phyloP scores from a whole-genome alignment of 2,888 invertebrate genomes.

The Heteromurus nitidus region DNA sequence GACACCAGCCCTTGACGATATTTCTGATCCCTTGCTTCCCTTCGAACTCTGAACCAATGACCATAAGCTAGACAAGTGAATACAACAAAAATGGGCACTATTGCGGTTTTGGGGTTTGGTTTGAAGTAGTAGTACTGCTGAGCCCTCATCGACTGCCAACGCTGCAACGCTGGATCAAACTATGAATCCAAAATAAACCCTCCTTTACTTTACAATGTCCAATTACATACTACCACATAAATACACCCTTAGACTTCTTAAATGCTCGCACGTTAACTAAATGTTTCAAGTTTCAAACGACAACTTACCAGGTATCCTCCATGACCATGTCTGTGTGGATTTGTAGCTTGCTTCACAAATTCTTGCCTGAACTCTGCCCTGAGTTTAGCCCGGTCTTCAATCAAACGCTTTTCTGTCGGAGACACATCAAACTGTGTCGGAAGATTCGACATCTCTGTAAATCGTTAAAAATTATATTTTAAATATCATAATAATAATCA shows the following conservation, averaged over 20 bases:
- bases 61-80: slow-evolving; percentile 79
- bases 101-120: slow-evolving; percentile 80
- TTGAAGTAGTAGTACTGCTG: slow-evolving; percentile 82
- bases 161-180: slow-evolving; percentile 88
- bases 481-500: too few relatives aligned
- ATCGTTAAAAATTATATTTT: too few relatives aligned
- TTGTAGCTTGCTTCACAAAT: slow-evolving; percentile 82
- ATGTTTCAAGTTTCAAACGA: too few relatives aligned
- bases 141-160: slow-evolving; percentile 84
- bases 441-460: too few relatives aligned
- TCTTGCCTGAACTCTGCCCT: slow-evolving; percentile 81
- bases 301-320: slow-evolving; percentile 84
- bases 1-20: slow-evolving; percentile 84
- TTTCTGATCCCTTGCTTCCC: slow-evolving; percentile 79
- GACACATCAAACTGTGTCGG: slow-evolving; percentile 66
- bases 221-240: too few relatives aligned
- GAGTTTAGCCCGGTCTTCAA: slow-evolving; percentile 80
- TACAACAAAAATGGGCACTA: slow-evolving; percentile 78
- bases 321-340: slow-evolving; percentile 84
- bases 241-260: not conserved
- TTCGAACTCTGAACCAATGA: slow-evolving; percentile 78
- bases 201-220: not conserved
- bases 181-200: slow-evolving; percentile 77
- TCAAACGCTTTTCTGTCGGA: slow-evolving; percentile 76
- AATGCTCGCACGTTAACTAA: too few relatives aligned